Base-by-base conservation (phyloP, 1,140 invertebrate genomes). In the Hylaeus anthracinus region DNA sequence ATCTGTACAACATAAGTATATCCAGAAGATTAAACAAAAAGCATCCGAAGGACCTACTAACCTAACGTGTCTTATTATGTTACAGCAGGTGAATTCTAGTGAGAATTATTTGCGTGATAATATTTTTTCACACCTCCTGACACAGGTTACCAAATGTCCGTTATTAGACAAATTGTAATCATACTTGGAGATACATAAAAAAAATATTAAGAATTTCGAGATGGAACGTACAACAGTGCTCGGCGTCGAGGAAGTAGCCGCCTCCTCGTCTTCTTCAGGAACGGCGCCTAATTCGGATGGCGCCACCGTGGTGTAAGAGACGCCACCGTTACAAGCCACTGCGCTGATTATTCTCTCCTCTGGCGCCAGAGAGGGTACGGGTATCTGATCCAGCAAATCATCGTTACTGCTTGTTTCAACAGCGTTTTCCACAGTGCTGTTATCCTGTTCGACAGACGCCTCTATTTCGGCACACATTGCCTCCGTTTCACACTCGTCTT, bases 211-310 rank as follows among this genome's bases (percentile, higher is more conserved):
- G 45, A 48, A 8, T 51, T 45, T 53, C 26, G 26, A 5, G 15
- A 76, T 3, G 1, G 45, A 72, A 89, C 90, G 86, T 79, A 92
- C 91, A 66, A 92, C 91, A 39, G 91, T 95, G 90, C 95, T 96
- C 15, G 95, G 96, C 53, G 95, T 96, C 81, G 95, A 94, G 8
- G 95, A 96, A 85, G 92, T 93, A 70, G 91, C 94, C 85, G 91
- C 93, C 56, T 94, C 91, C 84, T 95, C 94, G 72, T 96, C 95
- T 88, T 96, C 95, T 87, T 96, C 95, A 5, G 95, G 95, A 66
- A 96, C 96, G 2, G 95, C 94, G 39, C 86, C 94, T 72, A 92
- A 91, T 89, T 85, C 92, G 87, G 86, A 93, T 82, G 89, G 91
- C 5, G 90, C 72, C 8, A 87, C 86, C 1, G 88, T 84, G 1